Percentiles rank a stretch among this genome's conserved stretches.
Conservation (phyloP, 1,140 invertebrate species). For the Aplysia californica region DNA sequence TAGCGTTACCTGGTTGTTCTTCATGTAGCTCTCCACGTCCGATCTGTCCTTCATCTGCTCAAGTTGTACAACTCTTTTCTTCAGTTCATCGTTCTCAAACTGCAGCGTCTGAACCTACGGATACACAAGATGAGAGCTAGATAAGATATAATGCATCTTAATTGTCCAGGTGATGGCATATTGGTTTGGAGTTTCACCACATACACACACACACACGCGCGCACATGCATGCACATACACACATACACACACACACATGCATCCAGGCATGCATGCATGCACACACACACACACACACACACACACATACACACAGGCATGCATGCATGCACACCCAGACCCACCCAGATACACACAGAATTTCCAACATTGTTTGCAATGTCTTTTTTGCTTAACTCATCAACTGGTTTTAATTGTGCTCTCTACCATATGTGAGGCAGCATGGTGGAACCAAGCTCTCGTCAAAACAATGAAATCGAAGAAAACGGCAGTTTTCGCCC, state of each 20-base stretch:
- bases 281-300: background rate
- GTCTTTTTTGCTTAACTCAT: too few species aligned
- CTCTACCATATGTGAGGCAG: too few species aligned
- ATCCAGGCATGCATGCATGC: background rate
- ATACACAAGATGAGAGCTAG: too few species aligned
- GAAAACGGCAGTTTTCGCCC: too few species aligned
- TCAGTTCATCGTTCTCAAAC: slow-evolving; percentile 78
- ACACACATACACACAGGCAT: background rate
- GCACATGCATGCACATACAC: background rate
- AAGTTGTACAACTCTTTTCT: slow-evolving; percentile 72
- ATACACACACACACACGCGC: too few species aligned
- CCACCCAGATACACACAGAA: background rate
- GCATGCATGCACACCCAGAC: background rate
- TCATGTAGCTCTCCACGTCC: slow-evolving; percentile 54
- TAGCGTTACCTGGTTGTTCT: slow-evolving; percentile 46
- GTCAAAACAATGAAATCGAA: too few species aligned
- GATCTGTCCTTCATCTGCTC: slow-evolving; percentile 58
- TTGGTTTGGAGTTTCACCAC: too few species aligned
- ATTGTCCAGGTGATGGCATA: too few species aligned
- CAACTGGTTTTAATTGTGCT: too few species aligned
- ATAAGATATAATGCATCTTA: background rate
- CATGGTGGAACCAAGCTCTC: too few species aligned
- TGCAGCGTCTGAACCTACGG: slow-evolving; percentile 79
- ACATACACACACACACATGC: background rate
- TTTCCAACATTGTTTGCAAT: too few species aligned